Base-by-base conservation (phyloP, 1,140 invertebrate species). In the Rhyacophila brunnea region DNA sequence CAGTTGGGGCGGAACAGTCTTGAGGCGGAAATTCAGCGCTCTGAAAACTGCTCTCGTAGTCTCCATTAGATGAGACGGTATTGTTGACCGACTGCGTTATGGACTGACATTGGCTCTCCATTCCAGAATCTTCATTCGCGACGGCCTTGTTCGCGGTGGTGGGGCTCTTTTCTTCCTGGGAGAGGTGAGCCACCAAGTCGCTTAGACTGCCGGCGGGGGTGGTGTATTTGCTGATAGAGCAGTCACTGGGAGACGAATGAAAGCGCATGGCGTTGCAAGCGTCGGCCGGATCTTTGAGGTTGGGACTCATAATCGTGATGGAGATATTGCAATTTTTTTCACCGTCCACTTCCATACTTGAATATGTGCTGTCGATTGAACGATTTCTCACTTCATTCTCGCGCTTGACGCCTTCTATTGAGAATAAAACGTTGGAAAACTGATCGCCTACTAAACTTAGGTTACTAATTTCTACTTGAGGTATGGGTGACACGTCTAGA, bases 91-190 rank as follows among this genome's bases (percentile, higher is more conserved):
- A 57, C 7, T 58, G 57, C 10, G 58, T 58, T 13, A 51, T 58
- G 15, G 62, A 65, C 13, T 61, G 11, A 2, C 55, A 58, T 40
- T 65, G 63, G 34, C 59, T 61, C n/a, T 65, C 59, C 10, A 65
- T 34, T 14, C 63, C 59, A 0, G 59, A 65, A 14, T 65, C 63
- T 19, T 65, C 55, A 15, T 48, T 64, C 11, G n/a, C 19, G 11
- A 15, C 17, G 0, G 40, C 11, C 13, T 57, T 57, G 10, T 19
- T 28, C 11, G 11, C 20, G 2, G 17, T 20, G 13, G 42, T 10
- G 15, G 58, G 48, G 43, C 58, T 58, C 38, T 57, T 60, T 0
- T 64, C 58, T n/a, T 34, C 36, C n/a, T 18, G 19, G 6, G 23
- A 38, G 4, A 28, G 23, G 9, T 42, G 56, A 17, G 14, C 46